These are phyloP conservation scores for Eristalis arbustorum DNA, from an alignment of 2,888 invertebrate genomes.

Conservation along the genomic window DNA sequence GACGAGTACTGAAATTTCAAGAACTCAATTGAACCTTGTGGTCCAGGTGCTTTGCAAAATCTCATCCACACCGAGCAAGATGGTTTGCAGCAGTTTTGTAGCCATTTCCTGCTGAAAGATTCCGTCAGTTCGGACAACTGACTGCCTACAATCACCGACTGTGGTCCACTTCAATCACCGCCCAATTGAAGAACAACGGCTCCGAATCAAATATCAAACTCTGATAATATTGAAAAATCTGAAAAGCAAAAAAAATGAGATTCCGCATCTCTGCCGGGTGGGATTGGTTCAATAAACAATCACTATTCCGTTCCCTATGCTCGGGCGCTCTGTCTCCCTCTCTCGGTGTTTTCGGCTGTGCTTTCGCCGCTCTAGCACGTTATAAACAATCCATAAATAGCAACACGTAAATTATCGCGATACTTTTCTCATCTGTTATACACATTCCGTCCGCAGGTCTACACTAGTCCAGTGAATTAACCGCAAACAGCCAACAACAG, in stretches of 20 bases:
- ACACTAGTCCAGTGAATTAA: constrained; percentile 30
- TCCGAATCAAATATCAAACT: background rate
- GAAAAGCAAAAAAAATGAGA: background rate
- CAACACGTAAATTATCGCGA: constrained; percentile 34
- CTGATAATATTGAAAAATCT: background rate
- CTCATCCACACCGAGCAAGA: background rate
- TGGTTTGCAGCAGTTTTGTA: background rate
- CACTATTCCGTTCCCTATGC: background rate
- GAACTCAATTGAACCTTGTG: too few relatives aligned
- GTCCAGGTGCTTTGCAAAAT: too few relatives aligned
- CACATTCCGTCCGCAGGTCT: constrained; percentile 48
- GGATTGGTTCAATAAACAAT: constrained; percentile 5
- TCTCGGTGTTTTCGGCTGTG: too few relatives aligned
- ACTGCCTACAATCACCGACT: background rate
- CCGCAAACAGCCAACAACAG: background rate
- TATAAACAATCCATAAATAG: constrained; percentile 64
- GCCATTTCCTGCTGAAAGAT: background rate
- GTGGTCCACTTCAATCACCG: background rate
- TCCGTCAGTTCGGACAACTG: background rate
- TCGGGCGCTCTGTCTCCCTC: background rate
- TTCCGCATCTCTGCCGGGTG: background rate
- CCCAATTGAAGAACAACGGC: background rate
- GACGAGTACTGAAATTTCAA: background rate
- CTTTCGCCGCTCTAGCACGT: background rate
- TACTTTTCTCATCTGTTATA: constrained; percentile 58